A percentile compares a stretch with the other conserved stretches of the same genome.
Evolutionary conservation across 2,113 vertebrate genomes (phyloP).

Genomic region (Odocoileus virginianus): DNA sequence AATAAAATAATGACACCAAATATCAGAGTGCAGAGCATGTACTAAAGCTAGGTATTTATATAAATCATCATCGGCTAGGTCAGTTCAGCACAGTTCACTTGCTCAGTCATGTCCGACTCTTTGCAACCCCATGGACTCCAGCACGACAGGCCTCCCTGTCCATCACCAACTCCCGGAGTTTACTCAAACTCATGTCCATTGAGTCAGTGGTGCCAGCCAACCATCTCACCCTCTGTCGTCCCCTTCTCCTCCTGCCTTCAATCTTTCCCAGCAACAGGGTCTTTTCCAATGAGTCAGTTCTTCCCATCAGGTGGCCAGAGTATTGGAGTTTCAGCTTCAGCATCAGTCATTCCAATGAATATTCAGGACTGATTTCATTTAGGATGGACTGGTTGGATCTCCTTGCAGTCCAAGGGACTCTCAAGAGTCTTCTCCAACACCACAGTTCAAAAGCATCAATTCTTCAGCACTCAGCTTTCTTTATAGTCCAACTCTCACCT

Average conservation of each 20-base stretch:
- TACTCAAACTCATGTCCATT: neutral
- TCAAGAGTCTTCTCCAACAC: neutral
- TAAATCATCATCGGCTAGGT: neutral
- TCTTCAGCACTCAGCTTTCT: neutral
- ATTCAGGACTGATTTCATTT: neutral
- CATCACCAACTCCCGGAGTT: neutral
- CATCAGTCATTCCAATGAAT: neutral
- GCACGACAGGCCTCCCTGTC: neutral
- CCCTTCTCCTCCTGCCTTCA: fast-evolving
- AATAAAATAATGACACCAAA: neutral
- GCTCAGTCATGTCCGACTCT: neutral
- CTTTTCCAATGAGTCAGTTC: neutral
- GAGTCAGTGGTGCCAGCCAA: neutral
- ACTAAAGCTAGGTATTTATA: neutral
- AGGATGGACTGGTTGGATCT: neutral
- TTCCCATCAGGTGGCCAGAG: neutral
- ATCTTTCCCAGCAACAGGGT: neutral
- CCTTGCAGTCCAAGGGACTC: neutral
- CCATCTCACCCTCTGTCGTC: neutral
- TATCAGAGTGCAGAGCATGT: neutral
- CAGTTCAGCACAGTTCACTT: neutral
- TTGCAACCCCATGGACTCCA: neutral
- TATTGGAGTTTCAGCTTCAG: neutral
- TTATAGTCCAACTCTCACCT: neutral
- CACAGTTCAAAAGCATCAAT: neutral